A percentile compares a stretch with the other conserved stretches of the same genome.
Conservation (phyloP, 1,140 invertebrate genomes). For the Manduca sexta region DNA sequence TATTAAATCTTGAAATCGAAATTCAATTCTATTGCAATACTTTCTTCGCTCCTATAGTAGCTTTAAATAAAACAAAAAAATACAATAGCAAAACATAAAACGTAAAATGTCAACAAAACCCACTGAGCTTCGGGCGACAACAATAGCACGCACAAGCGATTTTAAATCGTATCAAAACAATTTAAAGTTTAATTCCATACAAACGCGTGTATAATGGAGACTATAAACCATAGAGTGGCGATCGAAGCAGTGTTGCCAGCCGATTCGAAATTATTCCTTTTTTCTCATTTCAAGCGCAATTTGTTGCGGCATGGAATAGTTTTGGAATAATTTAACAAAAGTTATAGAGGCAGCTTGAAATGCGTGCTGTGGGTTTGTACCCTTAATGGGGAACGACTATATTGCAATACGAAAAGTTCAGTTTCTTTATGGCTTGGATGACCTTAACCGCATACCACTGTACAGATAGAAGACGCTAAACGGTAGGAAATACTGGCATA, state of each 20-base stretch:
- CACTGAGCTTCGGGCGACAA: slow-evolving; percentile 9
- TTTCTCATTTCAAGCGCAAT: neutral
- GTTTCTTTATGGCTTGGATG: too few relatives aligned
- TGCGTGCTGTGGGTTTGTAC: neutral
- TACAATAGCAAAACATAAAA: slow-evolving; percentile 48
- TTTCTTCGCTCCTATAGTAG: too few relatives aligned
- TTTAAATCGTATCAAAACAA: too few relatives aligned
- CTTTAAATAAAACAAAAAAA: too few relatives aligned
- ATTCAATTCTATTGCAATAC: too few relatives aligned
- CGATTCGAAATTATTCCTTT: slow-evolving; percentile 29
- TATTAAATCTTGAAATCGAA: too few relatives aligned
- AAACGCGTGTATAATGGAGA: neutral
- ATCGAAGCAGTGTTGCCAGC: slow-evolving; percentile 23
- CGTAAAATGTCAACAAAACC: slow-evolving; percentile 51
- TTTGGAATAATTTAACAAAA: neutral
- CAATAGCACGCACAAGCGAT: too few relatives aligned
- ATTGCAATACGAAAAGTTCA: too few relatives aligned
- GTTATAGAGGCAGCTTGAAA: neutral
- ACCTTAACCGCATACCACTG: too few relatives aligned
- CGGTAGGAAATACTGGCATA: too few relatives aligned
- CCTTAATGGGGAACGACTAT: too few relatives aligned
- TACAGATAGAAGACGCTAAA: too few relatives aligned
- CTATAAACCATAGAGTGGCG: slow-evolving; percentile 24
- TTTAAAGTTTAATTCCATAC: neutral
- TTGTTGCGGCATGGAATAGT: neutral